phyloP scores from a whole-genome alignment of 2,888 invertebrate species.

The Himalopsyche anomala region DNA sequence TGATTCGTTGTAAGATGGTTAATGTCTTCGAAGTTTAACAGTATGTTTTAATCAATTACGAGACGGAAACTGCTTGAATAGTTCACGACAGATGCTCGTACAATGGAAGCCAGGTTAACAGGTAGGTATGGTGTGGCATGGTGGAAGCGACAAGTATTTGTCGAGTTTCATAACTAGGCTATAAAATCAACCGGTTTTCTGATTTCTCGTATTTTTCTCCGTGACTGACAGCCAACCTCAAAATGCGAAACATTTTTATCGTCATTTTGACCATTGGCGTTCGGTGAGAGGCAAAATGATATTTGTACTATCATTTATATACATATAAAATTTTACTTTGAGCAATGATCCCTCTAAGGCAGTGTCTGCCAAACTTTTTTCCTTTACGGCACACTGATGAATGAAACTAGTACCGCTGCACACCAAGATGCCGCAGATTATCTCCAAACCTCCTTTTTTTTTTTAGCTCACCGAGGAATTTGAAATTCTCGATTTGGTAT shows the following conservation, averaged over 20 bases:
- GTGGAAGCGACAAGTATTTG: constrained; percentile 55
- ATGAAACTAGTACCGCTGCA: too few relatives aligned
- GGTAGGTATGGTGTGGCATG: constrained; percentile 8
- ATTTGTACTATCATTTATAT: too few relatives aligned
- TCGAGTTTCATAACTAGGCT: constrained; percentile 66
- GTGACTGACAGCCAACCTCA: constrained; percentile 57
- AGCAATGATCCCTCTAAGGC: too few relatives aligned
- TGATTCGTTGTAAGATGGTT: too few relatives aligned
- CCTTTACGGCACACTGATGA: too few relatives aligned
- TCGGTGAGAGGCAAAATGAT: not conserved
- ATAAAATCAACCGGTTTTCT: constrained; percentile 65
- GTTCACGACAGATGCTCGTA: not conserved
- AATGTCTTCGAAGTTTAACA: too few relatives aligned
- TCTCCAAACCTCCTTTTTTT: too few relatives aligned
- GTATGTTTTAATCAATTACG: not conserved
- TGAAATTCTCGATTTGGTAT: too few relatives aligned
- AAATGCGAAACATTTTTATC: constrained; percentile 65
- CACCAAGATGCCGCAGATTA: too few relatives aligned
- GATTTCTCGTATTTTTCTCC: constrained; percentile 57
- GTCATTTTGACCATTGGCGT: constrained; percentile 30
- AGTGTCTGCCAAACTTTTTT: too few relatives aligned
- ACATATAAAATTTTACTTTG: too few relatives aligned
- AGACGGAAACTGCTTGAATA: not conserved
- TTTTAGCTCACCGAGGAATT: too few relatives aligned
- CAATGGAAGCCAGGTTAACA: constrained; percentile 22